A percentile compares a stretch with the other conserved stretches of the same genome.
Evolutionary conservation across 2,888 invertebrate genomes (phyloP).

Genomic region (Salticus scenicus): DNA sequence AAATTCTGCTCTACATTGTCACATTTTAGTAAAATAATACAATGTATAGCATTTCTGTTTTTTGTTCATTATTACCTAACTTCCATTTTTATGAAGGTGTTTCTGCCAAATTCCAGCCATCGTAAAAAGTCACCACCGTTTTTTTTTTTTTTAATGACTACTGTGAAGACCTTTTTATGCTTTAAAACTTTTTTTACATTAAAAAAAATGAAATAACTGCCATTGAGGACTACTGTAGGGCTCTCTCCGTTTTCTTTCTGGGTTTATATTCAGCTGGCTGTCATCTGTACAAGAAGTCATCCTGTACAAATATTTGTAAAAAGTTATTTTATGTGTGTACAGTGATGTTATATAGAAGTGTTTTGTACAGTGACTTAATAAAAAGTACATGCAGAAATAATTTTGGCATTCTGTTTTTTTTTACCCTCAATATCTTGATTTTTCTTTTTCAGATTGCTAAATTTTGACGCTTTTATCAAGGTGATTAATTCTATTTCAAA

Average conservation of each 20-base stretch:
- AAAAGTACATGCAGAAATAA: constrained; percentile 68
- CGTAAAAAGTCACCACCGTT: background rate
- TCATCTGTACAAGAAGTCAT: constrained; percentile 69
- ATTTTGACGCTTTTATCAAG: no score
- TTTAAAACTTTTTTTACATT: constrained; percentile 29
- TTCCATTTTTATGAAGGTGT: background rate
- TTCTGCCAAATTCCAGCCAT: background rate
- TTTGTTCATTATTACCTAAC: background rate
- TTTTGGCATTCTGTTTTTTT: constrained; percentile 42
- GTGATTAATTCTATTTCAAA: no score
- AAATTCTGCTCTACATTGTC: background rate
- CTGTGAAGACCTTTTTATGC: background rate
- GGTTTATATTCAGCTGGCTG: constrained; percentile 68
- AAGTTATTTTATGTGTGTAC: constrained; percentile 71
- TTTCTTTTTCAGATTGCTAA: no score
- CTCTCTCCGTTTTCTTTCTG: constrained; percentile 62
- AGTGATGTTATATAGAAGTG: constrained; percentile 68
- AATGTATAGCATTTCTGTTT: background rate
- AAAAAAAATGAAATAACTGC: constrained; percentile 28
- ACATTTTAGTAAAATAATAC: background rate
- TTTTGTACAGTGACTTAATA: constrained; percentile 71
- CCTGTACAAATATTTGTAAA: constrained; percentile 71
- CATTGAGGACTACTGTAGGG: constrained; percentile 68
- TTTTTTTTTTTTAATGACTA: no score
- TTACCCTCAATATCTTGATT: background rate